A percentile compares a stretch with the other conserved stretches of the same genome.
Conservation (phyloP, 2,797 vertebrate genomes). For the Odontamblyopus rebecca region DNA sequence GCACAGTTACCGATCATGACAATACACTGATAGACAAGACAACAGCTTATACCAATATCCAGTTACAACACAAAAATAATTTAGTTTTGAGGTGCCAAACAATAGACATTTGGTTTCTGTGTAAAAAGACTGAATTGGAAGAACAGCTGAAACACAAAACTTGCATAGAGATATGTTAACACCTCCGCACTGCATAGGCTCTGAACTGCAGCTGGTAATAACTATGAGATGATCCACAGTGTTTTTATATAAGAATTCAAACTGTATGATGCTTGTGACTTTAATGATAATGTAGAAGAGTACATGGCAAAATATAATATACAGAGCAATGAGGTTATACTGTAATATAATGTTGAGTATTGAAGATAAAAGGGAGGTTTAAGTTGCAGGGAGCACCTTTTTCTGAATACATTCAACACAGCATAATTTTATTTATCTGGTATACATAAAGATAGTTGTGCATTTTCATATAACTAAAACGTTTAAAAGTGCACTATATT, state of each 20-base stretch:
- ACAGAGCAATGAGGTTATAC: constrained; percentile 16
- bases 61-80: neutral
- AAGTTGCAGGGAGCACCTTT: constrained; percentile 67
- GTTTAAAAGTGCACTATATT: constrained; percentile 3
- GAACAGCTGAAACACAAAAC: constrained; percentile 44
- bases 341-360: constrained; percentile 21
- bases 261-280: neutral
- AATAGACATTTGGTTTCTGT: constrained; percentile 12
- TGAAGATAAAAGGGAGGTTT: constrained; percentile 47
- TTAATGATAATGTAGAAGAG: neutral
- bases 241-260: constrained; percentile 27
- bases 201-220: constrained; percentile 45
- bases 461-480: constrained; percentile 16
- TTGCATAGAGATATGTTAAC: constrained; percentile 66
- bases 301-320: neutral
- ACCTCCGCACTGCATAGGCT: constrained; percentile 47
- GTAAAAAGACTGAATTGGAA: constrained; percentile 4
- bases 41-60: constrained; percentile 6
- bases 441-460: constrained; percentile 9
- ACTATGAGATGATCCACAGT: constrained; percentile 40
- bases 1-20: constrained; percentile 31
- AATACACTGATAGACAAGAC: constrained; percentile 8
- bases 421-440: constrained; percentile 6
- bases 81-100: constrained; percentile 8
- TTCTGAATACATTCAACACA: constrained; percentile 59